These are phyloP conservation scores for Artibeus jamaicensis DNA, from an alignment of 2,797 vertebrate genomes.

Conservation along the genomic window DNA sequence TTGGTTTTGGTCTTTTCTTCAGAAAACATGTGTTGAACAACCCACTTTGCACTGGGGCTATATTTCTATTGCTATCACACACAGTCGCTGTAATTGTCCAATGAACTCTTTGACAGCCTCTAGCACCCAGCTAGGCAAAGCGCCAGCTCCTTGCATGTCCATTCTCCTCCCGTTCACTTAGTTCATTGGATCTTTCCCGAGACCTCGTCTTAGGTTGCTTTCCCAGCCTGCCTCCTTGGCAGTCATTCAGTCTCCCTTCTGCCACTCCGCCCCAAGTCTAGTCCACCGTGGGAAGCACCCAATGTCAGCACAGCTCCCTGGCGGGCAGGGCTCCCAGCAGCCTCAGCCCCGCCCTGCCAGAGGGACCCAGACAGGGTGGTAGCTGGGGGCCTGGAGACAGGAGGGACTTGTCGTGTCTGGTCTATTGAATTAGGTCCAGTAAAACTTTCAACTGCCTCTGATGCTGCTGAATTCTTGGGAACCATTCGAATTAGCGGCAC, in stretches of 20 bases:
- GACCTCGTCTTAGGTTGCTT: not conserved
- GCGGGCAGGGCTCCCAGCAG: not conserved
- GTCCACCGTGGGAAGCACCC: not conserved
- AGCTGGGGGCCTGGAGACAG: not conserved
- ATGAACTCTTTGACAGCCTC: not conserved
- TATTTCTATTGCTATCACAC: not conserved
- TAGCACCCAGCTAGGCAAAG: not conserved
- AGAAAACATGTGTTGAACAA: not conserved
- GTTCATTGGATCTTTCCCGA: not conserved
- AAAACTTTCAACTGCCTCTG: not conserved
- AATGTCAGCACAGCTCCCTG: not conserved
- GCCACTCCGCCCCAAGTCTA: not conserved
- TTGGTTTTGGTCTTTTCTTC: not conserved
- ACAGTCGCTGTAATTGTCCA: accelerated
- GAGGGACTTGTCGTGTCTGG: not conserved
- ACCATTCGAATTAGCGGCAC: not conserved
- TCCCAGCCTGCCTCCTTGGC: constrained; percentile 44
- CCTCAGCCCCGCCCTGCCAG: not conserved
- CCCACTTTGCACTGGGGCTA: not conserved
- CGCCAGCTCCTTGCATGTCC: not conserved
- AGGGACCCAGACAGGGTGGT: not conserved
- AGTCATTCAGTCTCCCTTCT: not conserved
- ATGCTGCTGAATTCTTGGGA: not conserved
- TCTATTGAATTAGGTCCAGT: not conserved
- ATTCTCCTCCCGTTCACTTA: not conserved